A percentile compares a stretch with the other conserved stretches of the same genome.
Conservation (phyloP, 2,888 invertebrate species). For the Watsonalla cultraria region DNA sequence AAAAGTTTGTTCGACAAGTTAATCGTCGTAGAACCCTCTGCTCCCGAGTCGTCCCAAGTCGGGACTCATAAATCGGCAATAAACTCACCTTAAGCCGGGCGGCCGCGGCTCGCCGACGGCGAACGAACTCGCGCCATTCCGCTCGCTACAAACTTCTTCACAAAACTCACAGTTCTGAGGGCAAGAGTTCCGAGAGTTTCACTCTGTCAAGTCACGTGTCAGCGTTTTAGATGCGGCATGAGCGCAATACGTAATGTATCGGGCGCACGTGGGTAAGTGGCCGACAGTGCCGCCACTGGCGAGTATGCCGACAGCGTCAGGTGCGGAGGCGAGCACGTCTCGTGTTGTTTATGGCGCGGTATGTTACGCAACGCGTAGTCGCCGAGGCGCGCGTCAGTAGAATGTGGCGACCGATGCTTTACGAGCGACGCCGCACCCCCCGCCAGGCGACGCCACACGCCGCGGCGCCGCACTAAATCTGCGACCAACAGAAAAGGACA, state of each 20-base stretch:
- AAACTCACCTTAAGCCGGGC: slow-evolving; percentile 75
- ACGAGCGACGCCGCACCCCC: slow-evolving; percentile 73
- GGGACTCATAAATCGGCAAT: slow-evolving; percentile 72
- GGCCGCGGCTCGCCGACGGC: slow-evolving; percentile 71
- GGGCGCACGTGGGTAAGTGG: slow-evolving; percentile 65
- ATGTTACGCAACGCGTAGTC: slow-evolving; percentile 77
- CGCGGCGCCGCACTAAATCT: slow-evolving; percentile 78
- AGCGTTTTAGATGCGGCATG: slow-evolving; percentile 71
- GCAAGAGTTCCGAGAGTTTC: slow-evolving; percentile 60
- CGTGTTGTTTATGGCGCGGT: slow-evolving; percentile 75
- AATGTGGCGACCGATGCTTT: slow-evolving; percentile 77
- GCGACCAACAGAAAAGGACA: slow-evolving; percentile 74
- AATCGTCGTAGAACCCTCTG: slow-evolving; percentile 50
- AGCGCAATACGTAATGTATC: slow-evolving; percentile 70
- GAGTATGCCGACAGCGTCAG: slow-evolving; percentile 25
- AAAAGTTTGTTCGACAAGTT: slow-evolving; percentile 64
- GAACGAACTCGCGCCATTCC: slow-evolving; percentile 67
- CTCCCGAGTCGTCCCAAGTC: slow-evolving; percentile 47
- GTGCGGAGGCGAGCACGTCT: slow-evolving; percentile 59
- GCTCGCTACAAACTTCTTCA: slow-evolving; percentile 65
- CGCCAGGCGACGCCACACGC: slow-evolving; percentile 69
- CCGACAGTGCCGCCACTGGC: slow-evolving; percentile 26
- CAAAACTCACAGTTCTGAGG: slow-evolving; percentile 68
- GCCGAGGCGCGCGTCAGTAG: slow-evolving; percentile 77
- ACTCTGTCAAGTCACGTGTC: slow-evolving; percentile 73